Base-by-base conservation (phyloP, 2,797 vertebrate genomes). In the Microctenopoma lineatum region DNA sequence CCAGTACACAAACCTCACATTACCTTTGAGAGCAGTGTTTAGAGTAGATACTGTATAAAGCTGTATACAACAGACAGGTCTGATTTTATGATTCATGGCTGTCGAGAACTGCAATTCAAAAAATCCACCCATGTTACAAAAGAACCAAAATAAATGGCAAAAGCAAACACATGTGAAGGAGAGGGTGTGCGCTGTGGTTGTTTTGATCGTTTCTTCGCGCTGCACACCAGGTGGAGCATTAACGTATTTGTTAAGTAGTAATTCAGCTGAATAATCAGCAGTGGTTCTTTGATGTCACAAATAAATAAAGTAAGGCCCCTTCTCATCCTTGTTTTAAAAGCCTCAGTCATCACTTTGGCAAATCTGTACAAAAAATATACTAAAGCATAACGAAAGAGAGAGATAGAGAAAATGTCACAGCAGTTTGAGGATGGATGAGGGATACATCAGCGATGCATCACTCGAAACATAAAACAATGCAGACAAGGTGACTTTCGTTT, bases 401-500 rank as follows among this genome's bases (percentile, higher is more conserved):
- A 21, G 42, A 54, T 25, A 46, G 39, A 38, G 25, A 53, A 21
- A 21, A 38, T 51, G 51, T 51, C 32, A 10, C 1, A 29, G 39
- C 67, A 54, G 55, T 60, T n/a, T 18, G 46, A 56, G 59, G 48
- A 44, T 15, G 52, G 58, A 66, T n/a, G 54, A 45, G 66, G 39
- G 46, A 65, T 48, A 36, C 65, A 56, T 75, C 65, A 79, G 61
- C 2, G 13, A 41, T 41, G 39, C 39, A 41, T 41, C 12, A 41
- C 13, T 45, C 21, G 32, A 66, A 79, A 75, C 64, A 60, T 70
- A 70, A 73, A 81, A 70, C 73, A 81, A 58, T 56, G 55, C 60
- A 74, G 65, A 84, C 84, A 87, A 85, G 80, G 83, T 84, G 81
- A 89, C 87, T 83, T 84, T 88, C 56, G 47, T 69, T 62, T 8